These are phyloP conservation scores for Ageneiosus marmoratus DNA, from an alignment of 2,113 vertebrate species.

Conservation along the genomic window DNA sequence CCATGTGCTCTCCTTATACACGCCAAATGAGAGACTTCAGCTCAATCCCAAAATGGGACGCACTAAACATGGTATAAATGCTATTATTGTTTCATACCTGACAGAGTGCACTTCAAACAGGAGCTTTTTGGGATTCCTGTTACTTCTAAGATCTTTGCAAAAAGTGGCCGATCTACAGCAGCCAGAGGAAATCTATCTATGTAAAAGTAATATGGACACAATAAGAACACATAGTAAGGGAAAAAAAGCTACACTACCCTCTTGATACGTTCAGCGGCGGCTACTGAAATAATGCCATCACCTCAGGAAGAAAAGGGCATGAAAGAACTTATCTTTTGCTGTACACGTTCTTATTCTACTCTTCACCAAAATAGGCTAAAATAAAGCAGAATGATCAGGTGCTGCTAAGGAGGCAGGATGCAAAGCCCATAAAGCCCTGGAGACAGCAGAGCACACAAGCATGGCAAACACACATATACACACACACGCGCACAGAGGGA, in stretches of 20 bases:
- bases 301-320: neutral
- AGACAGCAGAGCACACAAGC: slow-evolving; percentile 8
- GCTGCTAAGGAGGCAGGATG: neutral
- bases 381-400: slow-evolving; percentile 32
- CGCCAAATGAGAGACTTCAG: neutral
- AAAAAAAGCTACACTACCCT: neutral
- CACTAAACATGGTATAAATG: neutral
- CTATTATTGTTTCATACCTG: neutral
- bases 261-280: neutral
- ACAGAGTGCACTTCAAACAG: neutral
- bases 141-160: slow-evolving; percentile 1
- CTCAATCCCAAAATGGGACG: neutral
- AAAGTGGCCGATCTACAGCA: neutral
- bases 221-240: neutral
- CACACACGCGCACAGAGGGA: no score
- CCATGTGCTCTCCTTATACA: slow-evolving; percentile 29
- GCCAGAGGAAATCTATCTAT: no score
- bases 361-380: slow-evolving; percentile 27
- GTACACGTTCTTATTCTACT: slow-evolving; percentile 36
- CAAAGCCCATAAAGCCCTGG: slow-evolving; percentile 19
- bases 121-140: neutral
- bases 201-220: neutral
- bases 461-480: neutral
- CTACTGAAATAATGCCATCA: neutral
- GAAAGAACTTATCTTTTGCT: slow-evolving; percentile 27